phyloP scores from a whole-genome alignment of 2,888 invertebrate species.

The Agrochola lota region DNA sequence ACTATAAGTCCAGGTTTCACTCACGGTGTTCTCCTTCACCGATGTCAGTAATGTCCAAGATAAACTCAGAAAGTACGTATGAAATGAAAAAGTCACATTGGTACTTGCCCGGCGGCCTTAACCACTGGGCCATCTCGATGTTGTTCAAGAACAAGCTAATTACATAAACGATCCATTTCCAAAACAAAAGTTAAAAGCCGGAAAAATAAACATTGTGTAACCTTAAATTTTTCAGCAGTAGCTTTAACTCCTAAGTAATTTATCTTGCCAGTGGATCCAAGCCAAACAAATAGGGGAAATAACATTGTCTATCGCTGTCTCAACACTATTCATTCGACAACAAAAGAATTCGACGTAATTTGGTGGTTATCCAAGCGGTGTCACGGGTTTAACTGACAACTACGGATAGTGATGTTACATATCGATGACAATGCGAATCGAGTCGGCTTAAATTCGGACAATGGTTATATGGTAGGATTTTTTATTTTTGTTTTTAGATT shows the following conservation, averaged over 20 bases:
- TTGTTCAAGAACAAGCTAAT: too few species aligned
- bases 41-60: too few species aligned
- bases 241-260: conserved; percentile 59
- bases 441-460: conserved; percentile 20
- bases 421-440: conserved; percentile 41
- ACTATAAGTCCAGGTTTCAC: too few species aligned
- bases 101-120: too few species aligned
- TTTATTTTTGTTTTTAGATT: conserved; percentile 1
- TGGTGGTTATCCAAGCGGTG: conserved; percentile 71
- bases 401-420: conserved; percentile 60
- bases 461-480: not conserved
- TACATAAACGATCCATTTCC: too few species aligned
- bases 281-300: conserved; percentile 67
- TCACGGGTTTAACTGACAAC: conserved; percentile 66
- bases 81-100: too few species aligned
- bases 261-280: conserved; percentile 58
- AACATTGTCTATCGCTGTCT: conserved; percentile 67
- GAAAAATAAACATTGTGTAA: conserved; percentile 30
- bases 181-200: conserved; percentile 21
- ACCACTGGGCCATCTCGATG: too few species aligned
- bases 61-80: too few species aligned
- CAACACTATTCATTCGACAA: conserved; percentile 67
- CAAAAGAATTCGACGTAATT: conserved; percentile 71
- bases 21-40: too few species aligned
- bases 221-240: conserved; percentile 51